Evolutionary conservation across 2,888 invertebrate species (phyloP), one percentile per base, ranked within the genome.

Genomic region (Tortricodes alternella): DNA sequence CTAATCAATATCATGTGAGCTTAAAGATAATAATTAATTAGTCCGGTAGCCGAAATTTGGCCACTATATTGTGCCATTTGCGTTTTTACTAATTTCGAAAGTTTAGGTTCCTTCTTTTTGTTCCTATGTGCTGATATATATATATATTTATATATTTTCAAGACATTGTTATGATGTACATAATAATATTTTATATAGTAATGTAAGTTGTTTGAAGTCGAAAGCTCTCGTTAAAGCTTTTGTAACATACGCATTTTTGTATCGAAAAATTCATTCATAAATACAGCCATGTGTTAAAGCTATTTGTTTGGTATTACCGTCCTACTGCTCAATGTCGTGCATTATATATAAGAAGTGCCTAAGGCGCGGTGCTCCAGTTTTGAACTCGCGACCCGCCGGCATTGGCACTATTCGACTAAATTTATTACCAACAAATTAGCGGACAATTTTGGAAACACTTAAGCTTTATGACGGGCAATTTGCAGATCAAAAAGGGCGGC

Each of bases 321-420:
- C 48, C 48, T 38, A 48, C 23, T 13, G 27, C n/a, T 37, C 37
- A 34, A 48, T 27, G 24, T 19, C 48, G 35, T 23, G 48, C 23
- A 37, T 27, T 24, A 37, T 11, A n/a, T 9, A 23, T 15, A 34
- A 11, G 16, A 29, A 53, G 39, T 16, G 24, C 27, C 29, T 15
- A 11, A 69, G 74, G 77, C 65, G 75, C 61, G 75, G 78, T 65
- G 70, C 58, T 65, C 67, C 48, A 67, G 65, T 69, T 71, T 67
- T 44, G 43, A 56, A 50, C 49, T 32, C 15, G 34, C 53, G 39
- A 39, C 49, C 43, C 18, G 37, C 35, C 19, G 48, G 23, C 58
- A 41, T 46, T 53, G 58, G 46, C 52, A 49, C 50, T 38, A 29
- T 56, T 56, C 18, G 11, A 41, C 13, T 9, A 56, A 49, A 35